Evolutionary conservation across 2,113 vertebrate species (phyloP), one percentile per base, ranked within the genome.

Genomic region (Hassar affinis): DNA sequence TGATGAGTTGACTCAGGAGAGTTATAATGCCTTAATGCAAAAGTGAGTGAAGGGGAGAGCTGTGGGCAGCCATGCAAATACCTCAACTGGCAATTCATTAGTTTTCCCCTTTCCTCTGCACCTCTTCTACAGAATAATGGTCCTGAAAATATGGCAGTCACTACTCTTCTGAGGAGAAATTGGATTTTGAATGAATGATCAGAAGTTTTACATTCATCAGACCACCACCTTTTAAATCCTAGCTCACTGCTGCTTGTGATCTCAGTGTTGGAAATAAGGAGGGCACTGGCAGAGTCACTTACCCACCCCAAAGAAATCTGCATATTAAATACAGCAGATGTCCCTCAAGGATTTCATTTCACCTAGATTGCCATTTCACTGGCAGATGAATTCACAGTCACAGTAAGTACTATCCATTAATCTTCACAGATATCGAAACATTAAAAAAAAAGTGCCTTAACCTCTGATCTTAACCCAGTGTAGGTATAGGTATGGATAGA

Each of bases 141-240:
- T 79, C 78, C 75, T 51, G 83, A 79, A 87, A 79, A 86, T 69
- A 51, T 84, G 79, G 57, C 78, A 82, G 78, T 82, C 72, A 71
- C 75, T 61, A 49, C 69, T 82, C 85, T 86, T 76, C 69, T 56
- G 38, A 84, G 74, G 47, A 85, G 80, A 89, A 82, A 87, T 85
- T 87, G 85, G 81, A 89, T 89, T 88, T 88, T 49, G 84, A 82
- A 84, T 87, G 81, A 87, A 85, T 79, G 79, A 84, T 86, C 74
- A 79, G 75, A 85, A 22, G 80, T 82, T 87, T 88, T 80, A 86
- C 62, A 83, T 85, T 86, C 54, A 84, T 81, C 83, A 82, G 86
- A 69, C 77, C 38, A 76, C 45, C 75, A 83, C 66, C 35, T 82
- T 74, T 72, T 61, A 81, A 81, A 72, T 62, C 76, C 42, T 18